Evolutionary conservation across 2,888 invertebrate species (phyloP).

Genomic region (Cylindroiulus punctatus): DNA sequence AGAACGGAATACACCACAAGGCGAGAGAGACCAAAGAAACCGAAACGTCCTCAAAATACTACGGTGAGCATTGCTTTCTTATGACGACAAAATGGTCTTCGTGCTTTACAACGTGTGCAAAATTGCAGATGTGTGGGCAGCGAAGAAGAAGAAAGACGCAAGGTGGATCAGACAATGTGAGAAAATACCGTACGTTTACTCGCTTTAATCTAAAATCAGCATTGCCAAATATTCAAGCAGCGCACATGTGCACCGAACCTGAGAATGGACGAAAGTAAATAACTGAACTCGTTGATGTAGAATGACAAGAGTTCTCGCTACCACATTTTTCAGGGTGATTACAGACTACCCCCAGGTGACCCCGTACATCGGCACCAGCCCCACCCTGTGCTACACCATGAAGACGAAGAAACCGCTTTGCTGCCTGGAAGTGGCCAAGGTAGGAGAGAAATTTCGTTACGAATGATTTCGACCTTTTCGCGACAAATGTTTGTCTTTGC

Average conservation of each 20-base stretch:
- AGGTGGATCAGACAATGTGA: slow-evolving; percentile 53
- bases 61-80: not conserved
- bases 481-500: no score
- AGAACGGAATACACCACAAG: slow-evolving; percentile 2
- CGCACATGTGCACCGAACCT: no score
- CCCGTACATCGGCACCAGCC: slow-evolving; percentile 97
- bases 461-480: not conserved
- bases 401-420: slow-evolving; percentile 96
- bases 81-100: no score
- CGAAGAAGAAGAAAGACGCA: slow-evolving; percentile 55
- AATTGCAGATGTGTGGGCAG: slow-evolving; percentile 56
- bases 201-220: not conserved
- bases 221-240: not conserved
- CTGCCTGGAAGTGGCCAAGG: slow-evolving; percentile 92
- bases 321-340: slow-evolving; percentile 77
- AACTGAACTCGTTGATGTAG: no score
- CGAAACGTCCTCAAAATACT: slow-evolving; percentile 39
- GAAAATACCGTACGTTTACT: slow-evolving; percentile 57
- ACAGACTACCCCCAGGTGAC: slow-evolving; percentile 97
- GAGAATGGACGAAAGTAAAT: not conserved
- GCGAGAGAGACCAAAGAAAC: not conserved
- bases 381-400: slow-evolving; percentile 93
- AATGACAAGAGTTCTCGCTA: no score
- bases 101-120: not conserved
- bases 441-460: slow-evolving; percentile 62